phyloP scores from a whole-genome alignment of 1,140 invertebrate genomes.

The Spodoptera litura region DNA sequence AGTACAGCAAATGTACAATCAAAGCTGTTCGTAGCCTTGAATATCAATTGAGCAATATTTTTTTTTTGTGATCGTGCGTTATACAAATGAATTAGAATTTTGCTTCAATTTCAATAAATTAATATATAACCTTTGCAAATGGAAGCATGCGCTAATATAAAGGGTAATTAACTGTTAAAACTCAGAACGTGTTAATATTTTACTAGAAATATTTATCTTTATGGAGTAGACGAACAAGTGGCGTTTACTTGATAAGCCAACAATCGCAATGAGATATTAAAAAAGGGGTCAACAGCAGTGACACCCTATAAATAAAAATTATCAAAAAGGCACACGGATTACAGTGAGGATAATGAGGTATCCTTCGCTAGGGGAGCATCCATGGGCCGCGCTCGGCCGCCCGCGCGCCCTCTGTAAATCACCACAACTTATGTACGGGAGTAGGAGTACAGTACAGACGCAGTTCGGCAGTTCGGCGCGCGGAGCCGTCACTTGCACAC shows the following conservation, averaged over 20 bases:
- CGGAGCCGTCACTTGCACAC: constrained; percentile 64
- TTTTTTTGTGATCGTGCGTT: constrained; percentile 46
- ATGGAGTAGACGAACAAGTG: constrained; percentile 12
- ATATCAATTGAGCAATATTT: constrained; percentile 61
- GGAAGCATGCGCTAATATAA: background rate
- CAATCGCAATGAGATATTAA: constrained; percentile 52
- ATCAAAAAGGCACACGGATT: constrained; percentile 80
- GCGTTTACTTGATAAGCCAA: constrained; percentile 25
- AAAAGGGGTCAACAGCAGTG: constrained; percentile 52
- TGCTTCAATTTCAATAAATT: constrained; percentile 38
- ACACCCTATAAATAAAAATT: constrained; percentile 76
- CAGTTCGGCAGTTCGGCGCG: constrained; percentile 79
- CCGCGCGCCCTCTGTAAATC: constrained; percentile 77
- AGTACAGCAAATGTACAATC: constrained; percentile 41
- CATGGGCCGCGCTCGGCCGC: constrained; percentile 59
- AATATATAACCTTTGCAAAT: constrained; percentile 14
- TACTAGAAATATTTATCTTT: background rate
- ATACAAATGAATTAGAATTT: constrained; percentile 48
- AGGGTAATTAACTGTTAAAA: constrained; percentile 4
- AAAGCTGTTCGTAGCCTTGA: constrained; percentile 56
- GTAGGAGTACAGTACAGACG: constrained; percentile 48
- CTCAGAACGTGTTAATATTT: background rate
- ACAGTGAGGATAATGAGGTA: constrained; percentile 84
- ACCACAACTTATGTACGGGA: constrained; percentile 67
- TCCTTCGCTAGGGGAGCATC: constrained; percentile 75